Evolutionary conservation across 2,113 vertebrate genomes (phyloP).

Genomic region (Pogona vitticeps): DNA sequence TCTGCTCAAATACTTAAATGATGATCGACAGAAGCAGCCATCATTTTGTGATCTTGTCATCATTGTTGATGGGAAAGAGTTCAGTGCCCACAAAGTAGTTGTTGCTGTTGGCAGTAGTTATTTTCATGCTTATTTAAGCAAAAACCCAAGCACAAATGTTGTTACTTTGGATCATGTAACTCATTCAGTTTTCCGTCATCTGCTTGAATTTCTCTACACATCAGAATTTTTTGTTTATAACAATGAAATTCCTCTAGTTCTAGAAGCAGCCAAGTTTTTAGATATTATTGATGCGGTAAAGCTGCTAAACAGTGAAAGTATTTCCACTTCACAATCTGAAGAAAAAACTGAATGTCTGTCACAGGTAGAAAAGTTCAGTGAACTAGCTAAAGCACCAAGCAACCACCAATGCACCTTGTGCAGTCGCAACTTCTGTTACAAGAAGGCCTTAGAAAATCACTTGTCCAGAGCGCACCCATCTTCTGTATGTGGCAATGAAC

Average conservation of each 20-base stretch:
- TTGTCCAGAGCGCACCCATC: conserved; percentile 77
- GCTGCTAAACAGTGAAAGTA: conserved; percentile 81
- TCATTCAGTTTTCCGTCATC: conserved; percentile 87
- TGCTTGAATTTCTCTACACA: conserved; percentile 93
- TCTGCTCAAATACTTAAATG: conserved; percentile 90
- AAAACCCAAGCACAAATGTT: conserved; percentile 82
- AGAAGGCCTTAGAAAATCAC: conserved; percentile 83
- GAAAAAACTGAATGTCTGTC: conserved; percentile 53
- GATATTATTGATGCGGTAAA: conserved; percentile 96
- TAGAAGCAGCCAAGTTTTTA: conserved; percentile 91
- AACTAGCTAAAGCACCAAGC: conserved; percentile 70
- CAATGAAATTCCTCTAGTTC: conserved; percentile 84
- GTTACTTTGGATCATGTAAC: conserved; percentile 92
- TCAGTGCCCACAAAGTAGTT: conserved; percentile 92
- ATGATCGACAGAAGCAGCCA: conserved; percentile 85
- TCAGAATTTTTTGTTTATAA: conserved; percentile 89
- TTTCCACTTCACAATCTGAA: conserved; percentile 62
- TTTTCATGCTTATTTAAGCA: conserved; percentile 92
- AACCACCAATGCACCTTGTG: conserved; percentile 78
- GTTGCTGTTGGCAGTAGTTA: conserved; percentile 97
- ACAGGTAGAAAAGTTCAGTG: conserved; percentile 61
- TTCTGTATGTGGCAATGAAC: conserved; percentile 63
- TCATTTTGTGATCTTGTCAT: conserved; percentile 92
- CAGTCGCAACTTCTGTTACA: conserved; percentile 79
- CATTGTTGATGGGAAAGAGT: conserved; percentile 88